These are phyloP conservation scores for Pangasianodon hypophthalmus DNA, from an alignment of 2,113 vertebrate species.

Conservation along the genomic window DNA sequence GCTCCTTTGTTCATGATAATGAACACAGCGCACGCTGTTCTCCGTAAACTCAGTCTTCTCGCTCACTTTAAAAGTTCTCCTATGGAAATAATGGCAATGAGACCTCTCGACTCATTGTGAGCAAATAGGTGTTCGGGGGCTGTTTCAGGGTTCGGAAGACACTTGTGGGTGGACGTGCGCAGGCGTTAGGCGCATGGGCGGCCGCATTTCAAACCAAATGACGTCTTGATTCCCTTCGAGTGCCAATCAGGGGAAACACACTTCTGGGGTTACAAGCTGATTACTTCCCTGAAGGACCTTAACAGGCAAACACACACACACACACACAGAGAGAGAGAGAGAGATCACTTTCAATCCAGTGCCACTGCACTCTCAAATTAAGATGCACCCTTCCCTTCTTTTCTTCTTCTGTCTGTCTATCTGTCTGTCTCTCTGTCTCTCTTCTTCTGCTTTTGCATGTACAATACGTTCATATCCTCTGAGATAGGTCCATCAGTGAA, in stretches of 20 bases:
- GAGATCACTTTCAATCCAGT: constrained; percentile 31
- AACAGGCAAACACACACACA: constrained; percentile 30
- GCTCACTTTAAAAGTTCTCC: constrained; percentile 11
- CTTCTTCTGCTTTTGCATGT: constrained; percentile 27
- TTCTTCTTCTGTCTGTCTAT: not conserved
- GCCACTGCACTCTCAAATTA: constrained; percentile 23
- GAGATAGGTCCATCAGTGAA: constrained; percentile 49
- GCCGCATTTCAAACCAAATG: constrained; percentile 31
- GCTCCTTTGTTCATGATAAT: not conserved
- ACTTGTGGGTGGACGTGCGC: constrained; percentile 45
- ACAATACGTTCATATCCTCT: constrained; percentile 43
- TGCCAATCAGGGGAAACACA: constrained; percentile 39
- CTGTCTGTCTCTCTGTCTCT: not conserved
- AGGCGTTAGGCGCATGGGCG: constrained; percentile 16
- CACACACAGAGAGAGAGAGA: constrained; percentile 13
- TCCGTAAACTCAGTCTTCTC: constrained; percentile 3
- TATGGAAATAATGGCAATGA: not conserved
- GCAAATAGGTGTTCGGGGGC: constrained; percentile 16
- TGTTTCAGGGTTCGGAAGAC: constrained; percentile 31
- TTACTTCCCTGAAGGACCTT: constrained; percentile 46
- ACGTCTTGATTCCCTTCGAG: constrained; percentile 49
- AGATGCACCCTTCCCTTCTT: constrained; percentile 1
- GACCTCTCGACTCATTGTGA: not conserved
- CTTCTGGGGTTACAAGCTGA: constrained; percentile 53
- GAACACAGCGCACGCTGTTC: not conserved